phyloP scores from a whole-genome alignment of 2,888 invertebrate genomes.

The Antheraea assamensis region DNA sequence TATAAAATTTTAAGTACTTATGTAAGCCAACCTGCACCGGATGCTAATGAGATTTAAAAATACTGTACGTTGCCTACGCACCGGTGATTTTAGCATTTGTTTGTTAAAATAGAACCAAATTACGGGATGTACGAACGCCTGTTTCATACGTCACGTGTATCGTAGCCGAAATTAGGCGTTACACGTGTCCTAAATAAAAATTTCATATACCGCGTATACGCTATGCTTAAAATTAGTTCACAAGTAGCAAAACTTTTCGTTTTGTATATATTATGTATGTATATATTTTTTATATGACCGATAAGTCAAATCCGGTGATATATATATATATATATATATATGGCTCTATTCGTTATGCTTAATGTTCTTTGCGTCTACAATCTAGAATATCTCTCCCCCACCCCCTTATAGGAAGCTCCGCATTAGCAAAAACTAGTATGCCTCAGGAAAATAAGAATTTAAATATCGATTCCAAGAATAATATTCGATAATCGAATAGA shows the following conservation, averaged over 20 bases:
- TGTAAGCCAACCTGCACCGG: not conserved
- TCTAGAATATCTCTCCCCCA: too few species aligned
- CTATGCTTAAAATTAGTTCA: not conserved
- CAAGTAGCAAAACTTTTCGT: not conserved
- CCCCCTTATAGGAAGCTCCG: too few species aligned
- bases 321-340: too few species aligned
- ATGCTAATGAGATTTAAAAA: constrained; percentile 4
- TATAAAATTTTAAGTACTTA: not conserved
- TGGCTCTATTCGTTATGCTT: too few species aligned
- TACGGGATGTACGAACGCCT: constrained; percentile 2
- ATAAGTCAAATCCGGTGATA: too few species aligned
- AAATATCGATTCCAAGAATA: too few species aligned
- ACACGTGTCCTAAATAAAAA: not conserved
- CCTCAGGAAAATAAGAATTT: too few species aligned
- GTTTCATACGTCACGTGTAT: not conserved
- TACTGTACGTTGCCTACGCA: not conserved
- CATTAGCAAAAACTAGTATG: too few species aligned
- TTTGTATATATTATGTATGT: not conserved
- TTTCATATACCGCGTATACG: not conserved
- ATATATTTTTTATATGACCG: too few species aligned
- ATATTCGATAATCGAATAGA: too few species aligned
- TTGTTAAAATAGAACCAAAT: constrained; percentile 2
- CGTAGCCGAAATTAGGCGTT: not conserved
- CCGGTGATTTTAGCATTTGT: not conserved
- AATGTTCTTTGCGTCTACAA: too few species aligned